Evolutionary conservation across 2,888 invertebrate species (phyloP).

Genomic region (Girardia tigrina): DNA sequence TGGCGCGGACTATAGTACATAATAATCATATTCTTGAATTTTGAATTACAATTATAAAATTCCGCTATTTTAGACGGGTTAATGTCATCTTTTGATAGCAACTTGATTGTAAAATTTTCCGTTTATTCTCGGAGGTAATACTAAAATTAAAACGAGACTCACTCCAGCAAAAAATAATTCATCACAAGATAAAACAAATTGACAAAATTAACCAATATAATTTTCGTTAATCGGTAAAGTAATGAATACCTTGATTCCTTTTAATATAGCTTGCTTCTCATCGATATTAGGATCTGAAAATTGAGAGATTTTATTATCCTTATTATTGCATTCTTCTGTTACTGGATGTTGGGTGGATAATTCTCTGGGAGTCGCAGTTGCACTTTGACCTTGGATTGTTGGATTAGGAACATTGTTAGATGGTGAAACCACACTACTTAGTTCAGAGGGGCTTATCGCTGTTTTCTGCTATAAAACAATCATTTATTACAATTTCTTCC

Average conservation of each 20-base stretch:
- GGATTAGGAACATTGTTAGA: background rate
- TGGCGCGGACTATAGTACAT: too few species aligned
- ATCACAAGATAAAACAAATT: too few species aligned
- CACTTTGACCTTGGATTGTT: slow-evolving; percentile 9
- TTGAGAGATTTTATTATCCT: background rate
- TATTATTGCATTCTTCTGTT: background rate
- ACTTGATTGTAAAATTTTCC: too few species aligned
- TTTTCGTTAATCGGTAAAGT: too few species aligned
- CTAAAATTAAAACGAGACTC: too few species aligned
- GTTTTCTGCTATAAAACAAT: background rate
- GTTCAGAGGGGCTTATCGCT: background rate
- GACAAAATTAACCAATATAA: too few species aligned
- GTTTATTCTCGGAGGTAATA: too few species aligned
- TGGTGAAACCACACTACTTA: background rate
- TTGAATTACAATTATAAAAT: too few species aligned
- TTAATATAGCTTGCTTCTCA: background rate
- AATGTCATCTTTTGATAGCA: too few species aligned
- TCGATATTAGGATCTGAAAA: background rate
- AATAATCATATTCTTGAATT: too few species aligned
- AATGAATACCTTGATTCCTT: background rate
- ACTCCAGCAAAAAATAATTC: too few species aligned
- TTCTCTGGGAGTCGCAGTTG: background rate
- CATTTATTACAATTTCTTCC: background rate
- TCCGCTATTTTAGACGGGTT: too few species aligned
- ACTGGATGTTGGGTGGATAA: background rate